A percentile compares a stretch with the other conserved stretches of the same genome.
Evolutionary conservation across 2,888 invertebrate genomes (phyloP).

Genomic region (Ceriagrion tenellum): DNA sequence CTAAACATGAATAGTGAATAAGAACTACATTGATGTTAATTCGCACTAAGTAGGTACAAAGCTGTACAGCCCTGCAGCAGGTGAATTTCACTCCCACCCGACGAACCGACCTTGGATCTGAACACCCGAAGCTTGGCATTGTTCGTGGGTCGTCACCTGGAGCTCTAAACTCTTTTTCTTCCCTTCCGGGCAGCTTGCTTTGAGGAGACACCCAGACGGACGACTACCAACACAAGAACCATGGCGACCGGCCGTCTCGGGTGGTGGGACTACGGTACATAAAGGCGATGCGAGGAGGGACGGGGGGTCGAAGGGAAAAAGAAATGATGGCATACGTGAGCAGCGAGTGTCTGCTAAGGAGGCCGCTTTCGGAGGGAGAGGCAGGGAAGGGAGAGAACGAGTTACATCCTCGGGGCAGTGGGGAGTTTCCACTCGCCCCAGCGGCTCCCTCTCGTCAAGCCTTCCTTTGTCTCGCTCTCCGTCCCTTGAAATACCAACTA

Average conservation of each 20-base stretch:
- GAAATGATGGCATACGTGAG: not conserved
- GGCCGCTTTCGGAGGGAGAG: not conserved
- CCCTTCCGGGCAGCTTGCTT: not conserved
- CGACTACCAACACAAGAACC: not conserved
- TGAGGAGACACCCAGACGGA: no score
- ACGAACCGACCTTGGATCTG: not conserved
- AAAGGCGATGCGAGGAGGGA: not conserved
- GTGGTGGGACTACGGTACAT: not conserved
- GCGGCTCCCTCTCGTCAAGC: not conserved
- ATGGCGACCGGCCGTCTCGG: conserved; percentile 10
- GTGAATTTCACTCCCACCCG: not conserved
- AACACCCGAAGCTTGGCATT: not conserved
- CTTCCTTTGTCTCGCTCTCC: not conserved
- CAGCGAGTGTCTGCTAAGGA: not conserved
- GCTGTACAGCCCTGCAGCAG: not conserved
- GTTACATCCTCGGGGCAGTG: not conserved
- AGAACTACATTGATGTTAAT: no score
- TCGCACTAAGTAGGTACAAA: no score
- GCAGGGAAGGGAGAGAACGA: not conserved
- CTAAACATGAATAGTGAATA: no score
- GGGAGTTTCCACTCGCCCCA: conserved; percentile 10
- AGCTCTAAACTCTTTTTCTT: not conserved
- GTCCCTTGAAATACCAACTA: not conserved
- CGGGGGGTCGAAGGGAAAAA: not conserved
- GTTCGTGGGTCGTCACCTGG: not conserved